Evolutionary conservation across 2,888 invertebrate genomes (phyloP).

Genomic region (Luperina nickerlii): DNA sequence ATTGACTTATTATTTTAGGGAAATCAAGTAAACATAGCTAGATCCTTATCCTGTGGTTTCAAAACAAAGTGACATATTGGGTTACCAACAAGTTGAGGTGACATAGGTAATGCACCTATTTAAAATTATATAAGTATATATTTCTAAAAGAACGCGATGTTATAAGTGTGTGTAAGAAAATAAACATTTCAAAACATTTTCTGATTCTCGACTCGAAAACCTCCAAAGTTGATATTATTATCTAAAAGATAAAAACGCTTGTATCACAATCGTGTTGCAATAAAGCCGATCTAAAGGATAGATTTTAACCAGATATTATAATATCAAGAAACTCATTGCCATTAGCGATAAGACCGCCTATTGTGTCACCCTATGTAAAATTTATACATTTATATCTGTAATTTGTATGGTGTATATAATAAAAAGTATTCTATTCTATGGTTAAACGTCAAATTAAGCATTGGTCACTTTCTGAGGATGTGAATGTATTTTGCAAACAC

Average conservation of each 20-base stretch:
- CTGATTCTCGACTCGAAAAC: background rate
- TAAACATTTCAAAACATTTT: background rate
- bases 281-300: background rate
- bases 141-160: too few relatives aligned
- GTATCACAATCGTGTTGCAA: background rate
- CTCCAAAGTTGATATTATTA: background rate
- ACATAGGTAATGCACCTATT: background rate
- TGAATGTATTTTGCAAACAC: slow-evolving; percentile 29
- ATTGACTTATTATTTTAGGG: background rate
- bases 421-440: background rate
- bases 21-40: background rate
- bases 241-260: background rate
- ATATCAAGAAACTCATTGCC: background rate
- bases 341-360: background rate
- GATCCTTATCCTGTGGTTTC: background rate
- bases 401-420: background rate
- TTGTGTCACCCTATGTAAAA: background rate
- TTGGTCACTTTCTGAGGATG: slow-evolving; percentile 12
- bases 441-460: background rate
- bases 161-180: too few relatives aligned
- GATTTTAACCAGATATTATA: background rate
- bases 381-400: background rate
- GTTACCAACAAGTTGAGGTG: background rate
- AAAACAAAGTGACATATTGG: background rate
- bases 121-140: background rate